Conservation (phyloP, 2,797 vertebrate genomes). For the Coregonus sp. region DNA sequence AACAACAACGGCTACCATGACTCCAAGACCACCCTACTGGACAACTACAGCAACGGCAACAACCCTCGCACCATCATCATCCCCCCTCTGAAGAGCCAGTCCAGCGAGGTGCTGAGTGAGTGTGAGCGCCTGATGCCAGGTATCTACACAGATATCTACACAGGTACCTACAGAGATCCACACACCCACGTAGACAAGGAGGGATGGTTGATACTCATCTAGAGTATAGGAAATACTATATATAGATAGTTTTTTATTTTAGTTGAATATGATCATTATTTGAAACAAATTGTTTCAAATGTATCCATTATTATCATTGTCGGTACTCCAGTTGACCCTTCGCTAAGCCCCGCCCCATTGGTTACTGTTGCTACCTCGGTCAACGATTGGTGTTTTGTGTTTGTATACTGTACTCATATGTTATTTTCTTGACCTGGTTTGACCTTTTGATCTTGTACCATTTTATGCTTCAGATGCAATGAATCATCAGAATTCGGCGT, state of each 20-base stretch:
- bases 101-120: slow-evolving; percentile 84
- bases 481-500: slow-evolving; percentile 90
- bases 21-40: slow-evolving; percentile 84
- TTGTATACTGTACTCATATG: background rate
- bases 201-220: background rate
- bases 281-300: background rate
- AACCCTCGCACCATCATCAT: slow-evolving; percentile 97
- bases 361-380: background rate
- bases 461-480: slow-evolving; percentile 75
- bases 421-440: background rate
- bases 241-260: background rate
- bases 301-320: background rate
- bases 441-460: background rate
- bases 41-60: slow-evolving; percentile 83
- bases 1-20: slow-evolving; percentile 76
- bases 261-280: background rate
- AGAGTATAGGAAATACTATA: background rate
- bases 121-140: slow-evolving; percentile 91
- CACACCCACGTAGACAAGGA: background rate
- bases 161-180: background rate
- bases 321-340: background rate
- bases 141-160: slow-evolving; percentile 58
- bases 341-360: background rate
- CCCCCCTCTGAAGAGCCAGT: slow-evolving; percentile 93
- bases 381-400: background rate